Base-by-base conservation (phyloP, 2,113 vertebrate genomes). In the Lagenorhynchus albirostris region DNA sequence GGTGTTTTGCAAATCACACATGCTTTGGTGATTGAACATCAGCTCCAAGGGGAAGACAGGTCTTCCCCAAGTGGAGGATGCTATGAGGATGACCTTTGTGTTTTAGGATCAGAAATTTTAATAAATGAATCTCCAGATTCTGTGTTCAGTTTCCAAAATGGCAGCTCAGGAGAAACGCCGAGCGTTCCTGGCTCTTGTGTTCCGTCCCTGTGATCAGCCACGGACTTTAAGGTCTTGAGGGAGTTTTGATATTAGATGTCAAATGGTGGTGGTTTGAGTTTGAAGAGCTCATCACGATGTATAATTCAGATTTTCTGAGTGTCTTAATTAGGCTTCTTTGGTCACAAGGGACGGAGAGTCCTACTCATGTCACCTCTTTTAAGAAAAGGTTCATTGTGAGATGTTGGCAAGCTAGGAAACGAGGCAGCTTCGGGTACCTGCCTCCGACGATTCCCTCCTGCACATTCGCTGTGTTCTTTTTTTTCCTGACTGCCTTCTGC, bases 21-120 rank as follows among this genome's bases (percentile, higher is more conserved):
- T 41, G 4, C 76, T 88, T 94, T 41, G 18, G 1, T 85, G 92
- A 94, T 26, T 44, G 79, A 92, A 93, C 80, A 68, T 89, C 85
- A 97, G 71, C 86, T 94, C 85, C 79, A 79, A 84, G 76, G 82
- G 93, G 80, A 83, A 97, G 95, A 96, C 50, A 0, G 0, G 26
- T 76, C 53, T 87, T 60, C 74, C 2, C 31, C 4, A 17, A 55
- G 36, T 25, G 23, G 44, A 21, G 11, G n/a, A 55, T 44, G 25
- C 74, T 73, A 5, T n/a, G 31, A 50, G 8, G 10, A 13, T 65
- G 67, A 47, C 26, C 26, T 8, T 88, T 89, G 14, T 76, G 73
- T 65, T 86, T 38, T 38, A 31, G 6, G 25, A 47, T 21, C 62
- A 33, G 73, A 80, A 55, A 82, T 77, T 60, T 81, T 31, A 58